Evolutionary conservation across 2,113 vertebrate genomes (phyloP), one percentile per base, ranked within the genome.

Genomic region (Piliocolobus tephrosceles): DNA sequence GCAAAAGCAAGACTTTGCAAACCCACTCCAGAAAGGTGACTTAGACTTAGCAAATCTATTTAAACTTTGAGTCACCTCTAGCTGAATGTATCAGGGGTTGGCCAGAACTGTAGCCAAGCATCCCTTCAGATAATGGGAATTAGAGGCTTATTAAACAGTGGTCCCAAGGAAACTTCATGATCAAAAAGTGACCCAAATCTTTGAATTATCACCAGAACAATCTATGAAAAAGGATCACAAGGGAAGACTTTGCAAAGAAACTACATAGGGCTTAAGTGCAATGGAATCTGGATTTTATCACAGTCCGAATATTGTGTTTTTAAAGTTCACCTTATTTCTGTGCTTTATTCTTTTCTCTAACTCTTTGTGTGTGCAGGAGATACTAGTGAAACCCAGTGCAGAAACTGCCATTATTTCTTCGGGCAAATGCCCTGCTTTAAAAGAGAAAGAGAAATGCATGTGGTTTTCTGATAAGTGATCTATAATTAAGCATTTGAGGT

Each of bases 401-500:
- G 17, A 75, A 61, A 16, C 2, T 16, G 32, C 11, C 14, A 7
- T 87, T 97, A 94, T 18, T 93, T 30, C n/a, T 68, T 61, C 76
- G 86, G 23, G 32, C 32, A 6, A 87, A 91, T 20, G 68, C 17
- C 43, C 32, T 23, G 17, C 17, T 84, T 91, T 78, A 92, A 88
- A 94, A 91, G n/a, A 76, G 52, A 89, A 88, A 61, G 11, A 78
- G 38, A 89, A 94, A 82, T 64, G 11, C 13, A 8, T 50, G 2
- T 17, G 47, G 4, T 81, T 94, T 94, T 86, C 79, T 94, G 52
- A 89, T 92, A 81, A 64, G 20, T 52, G 52, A 45, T 87, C 47
- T 73, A 96, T 73, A 83, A 83, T 78, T 73, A 94, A 96, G 30
- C 38, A 27, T 79, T 43, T 83, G n/a, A 88, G 10, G 23, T 90